phyloP scores from a whole-genome alignment of 2,888 invertebrate genomes.

The Melanotus villosus region DNA sequence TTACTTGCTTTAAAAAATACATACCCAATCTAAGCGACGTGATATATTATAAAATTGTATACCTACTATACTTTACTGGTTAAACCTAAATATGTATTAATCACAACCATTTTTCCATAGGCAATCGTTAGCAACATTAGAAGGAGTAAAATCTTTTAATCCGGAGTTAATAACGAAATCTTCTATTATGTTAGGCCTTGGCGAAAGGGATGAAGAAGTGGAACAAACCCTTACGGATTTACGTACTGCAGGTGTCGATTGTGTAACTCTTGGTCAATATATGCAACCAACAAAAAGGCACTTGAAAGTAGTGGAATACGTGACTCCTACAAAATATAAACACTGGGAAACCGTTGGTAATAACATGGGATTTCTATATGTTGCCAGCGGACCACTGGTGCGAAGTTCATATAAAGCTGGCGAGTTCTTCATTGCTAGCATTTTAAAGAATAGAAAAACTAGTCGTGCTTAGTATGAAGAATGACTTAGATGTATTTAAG shows the following conservation, averaged over 20 bases:
- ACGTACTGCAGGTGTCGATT: constrained; percentile 88
- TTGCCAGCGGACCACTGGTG: constrained; percentile 97
- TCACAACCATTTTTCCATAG: constrained; percentile 60
- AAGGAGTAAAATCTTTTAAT: constrained; percentile 85
- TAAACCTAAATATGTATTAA: too few relatives aligned
- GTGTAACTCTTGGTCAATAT: constrained; percentile 97
- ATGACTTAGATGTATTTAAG: neutral
- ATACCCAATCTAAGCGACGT: too few relatives aligned
- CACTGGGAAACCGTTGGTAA: constrained; percentile 88
- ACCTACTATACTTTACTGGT: too few relatives aligned
- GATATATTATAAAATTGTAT: too few relatives aligned
- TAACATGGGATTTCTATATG: constrained; percentile 93
- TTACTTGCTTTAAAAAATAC: too few relatives aligned
- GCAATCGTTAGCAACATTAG: constrained; percentile 89
- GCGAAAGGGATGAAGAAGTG: constrained; percentile 91
- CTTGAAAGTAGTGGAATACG: constrained; percentile 94
- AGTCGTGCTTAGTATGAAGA: constrained; percentile 57
- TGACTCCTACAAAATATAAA: constrained; percentile 94
- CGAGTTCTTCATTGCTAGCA: constrained; percentile 89
- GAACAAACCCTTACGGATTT: constrained; percentile 90
- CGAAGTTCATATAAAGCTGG: constrained; percentile 99
- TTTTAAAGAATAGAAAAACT: constrained; percentile 76
- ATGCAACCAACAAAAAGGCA: constrained; percentile 99
- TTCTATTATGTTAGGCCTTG: constrained; percentile 97
- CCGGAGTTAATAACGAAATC: constrained; percentile 94